Evolutionary conservation across 2,113 vertebrate species (phyloP), one percentile per base, ranked within the genome.

Genomic region (Aix galericulata): DNA sequence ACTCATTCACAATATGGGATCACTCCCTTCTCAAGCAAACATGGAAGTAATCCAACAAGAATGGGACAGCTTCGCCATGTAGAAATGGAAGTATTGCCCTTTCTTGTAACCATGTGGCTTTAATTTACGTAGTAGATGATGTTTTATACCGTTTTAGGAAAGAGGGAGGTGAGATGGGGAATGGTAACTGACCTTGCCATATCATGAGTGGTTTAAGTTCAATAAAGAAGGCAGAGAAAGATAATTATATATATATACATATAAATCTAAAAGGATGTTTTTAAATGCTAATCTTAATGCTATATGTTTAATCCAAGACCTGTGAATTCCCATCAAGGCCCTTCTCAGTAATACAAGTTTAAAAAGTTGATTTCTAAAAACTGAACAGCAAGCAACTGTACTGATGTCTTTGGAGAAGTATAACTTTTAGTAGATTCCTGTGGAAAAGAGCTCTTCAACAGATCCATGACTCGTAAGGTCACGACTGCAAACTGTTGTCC

Each of bases 101-200:
- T 6, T 44, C 27, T 77, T 86, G 62, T 74, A 83, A 80, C 2
- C 11, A 77, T 9, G 6, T 68, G 8, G 1, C 69, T 94, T 89
- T 12, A 52, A 31, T 79, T 64, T 75, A 16, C 5, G 2, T 13
- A 34, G 34, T 25, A 48, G 17, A 17, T 52, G 9, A 32, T 34
- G 18, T 3, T 60, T 91, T 79, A 82, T 52, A 48, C 1, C 5
- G 2, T 9, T 48, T 76, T n/a, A 29, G 4, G 9, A 69, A 82
- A 53, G 18, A 14, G 2, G 7, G 10, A 80, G 60, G 3, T 2
- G 22, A 55, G 48, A 56, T 4, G 3, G 2, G 1, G 20, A 79
- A 15, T 7, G 23, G 16, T 31, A 53, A 44, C 32, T 71, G 14
- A 21, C 16, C 17, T 83, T 73, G 21, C 13, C 27, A 4, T 64